Evolutionary conservation across 1,140 invertebrate genomes (phyloP), one percentile per base, ranked within the genome.

Genomic region (Saccostrea cuccullata): DNA sequence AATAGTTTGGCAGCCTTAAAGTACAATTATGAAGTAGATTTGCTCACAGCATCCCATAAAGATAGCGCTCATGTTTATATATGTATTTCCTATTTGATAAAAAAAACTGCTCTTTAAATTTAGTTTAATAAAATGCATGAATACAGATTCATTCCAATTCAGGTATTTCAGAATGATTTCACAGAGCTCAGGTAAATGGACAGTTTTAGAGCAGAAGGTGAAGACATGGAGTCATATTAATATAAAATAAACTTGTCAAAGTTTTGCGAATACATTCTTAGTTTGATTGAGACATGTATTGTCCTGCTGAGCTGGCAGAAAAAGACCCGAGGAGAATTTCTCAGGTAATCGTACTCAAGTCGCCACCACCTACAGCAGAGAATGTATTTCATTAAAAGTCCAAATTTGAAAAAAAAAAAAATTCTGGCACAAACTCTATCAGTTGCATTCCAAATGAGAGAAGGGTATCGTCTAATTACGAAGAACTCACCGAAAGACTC

Each of bases 1-100:
- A 86, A 67, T 36, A 60, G 15, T 15, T 67, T 86, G n/a, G 85
- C 85, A 15, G 85, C 85, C 0, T 23, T 86, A 36, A 60, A 86
- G 13, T 55, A 86, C 56, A 86, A 86, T 73, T 20, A 5, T 5
- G 40, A 64, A 36, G 15, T 86, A 26, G 85, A 67, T 13, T 26
- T 8, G 85, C 12, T 60, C 17, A 13, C 40, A n/a, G n/a, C 11
- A 30, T 1, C 8, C 13, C 64, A 86, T 40, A 86, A 4, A 70
- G 67, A 86, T 55, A 60, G 85, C 12, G 47, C 5, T 9, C 20
- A 26, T 6, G 70, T 56, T 56, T 86, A 56, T 26, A 17, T 36
- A 84, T 84, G 4, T 84, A 13, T 15, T 15, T 84, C 8, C 12
- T 55, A 1, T 30, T 58, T 11, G 0, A 17, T 36, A 1, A 1